A percentile compares a stretch with the other conserved stretches of the same genome.
phyloP scores from a whole-genome alignment of 2,797 vertebrate genomes.

The Sebastes nivosus region DNA sequence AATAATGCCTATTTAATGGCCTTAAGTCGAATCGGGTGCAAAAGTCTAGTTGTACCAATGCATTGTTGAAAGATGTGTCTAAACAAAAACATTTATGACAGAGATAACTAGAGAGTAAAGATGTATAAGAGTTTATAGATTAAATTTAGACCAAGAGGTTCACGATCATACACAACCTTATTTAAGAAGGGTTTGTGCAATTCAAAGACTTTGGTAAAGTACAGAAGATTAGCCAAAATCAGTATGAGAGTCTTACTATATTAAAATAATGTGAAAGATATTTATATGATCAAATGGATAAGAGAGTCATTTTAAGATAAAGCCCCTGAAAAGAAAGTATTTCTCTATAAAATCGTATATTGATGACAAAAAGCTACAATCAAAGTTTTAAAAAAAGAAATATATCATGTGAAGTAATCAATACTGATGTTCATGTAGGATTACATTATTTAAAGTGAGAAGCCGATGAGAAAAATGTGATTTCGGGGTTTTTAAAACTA shows the following conservation, averaged over 20 bases:
- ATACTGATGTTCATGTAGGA: not conserved
- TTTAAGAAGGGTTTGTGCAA: conserved; percentile 62
- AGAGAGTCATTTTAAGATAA: conserved; percentile 1
- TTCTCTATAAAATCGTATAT: not conserved
- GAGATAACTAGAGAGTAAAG: conserved; percentile 42
- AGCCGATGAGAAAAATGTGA: not conserved
- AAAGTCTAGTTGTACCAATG: conserved; percentile 51
- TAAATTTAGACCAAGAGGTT: conserved; percentile 29
- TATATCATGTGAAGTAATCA: not conserved
- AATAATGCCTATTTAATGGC: too few relatives aligned
- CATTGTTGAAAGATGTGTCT: conserved; percentile 25
- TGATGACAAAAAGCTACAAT: not conserved
- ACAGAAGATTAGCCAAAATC: conserved; percentile 39
- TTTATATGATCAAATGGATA: not conserved
- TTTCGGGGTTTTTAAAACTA: conserved; percentile 8
- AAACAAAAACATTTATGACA: conserved; percentile 28
- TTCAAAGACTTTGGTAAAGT: conserved; percentile 35
- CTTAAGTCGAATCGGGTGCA: not conserved
- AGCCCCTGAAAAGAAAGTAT: not conserved
- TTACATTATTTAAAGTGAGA: not conserved
- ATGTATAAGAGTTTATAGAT: conserved; percentile 48
- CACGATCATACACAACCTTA: conserved; percentile 13
- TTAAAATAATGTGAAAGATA: conserved; percentile 6
- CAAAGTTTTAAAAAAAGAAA: not conserved
- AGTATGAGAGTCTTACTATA: conserved; percentile 39